Base-by-base conservation (phyloP, 2,797 vertebrate species). In the Spinibarbus caldwelli region DNA sequence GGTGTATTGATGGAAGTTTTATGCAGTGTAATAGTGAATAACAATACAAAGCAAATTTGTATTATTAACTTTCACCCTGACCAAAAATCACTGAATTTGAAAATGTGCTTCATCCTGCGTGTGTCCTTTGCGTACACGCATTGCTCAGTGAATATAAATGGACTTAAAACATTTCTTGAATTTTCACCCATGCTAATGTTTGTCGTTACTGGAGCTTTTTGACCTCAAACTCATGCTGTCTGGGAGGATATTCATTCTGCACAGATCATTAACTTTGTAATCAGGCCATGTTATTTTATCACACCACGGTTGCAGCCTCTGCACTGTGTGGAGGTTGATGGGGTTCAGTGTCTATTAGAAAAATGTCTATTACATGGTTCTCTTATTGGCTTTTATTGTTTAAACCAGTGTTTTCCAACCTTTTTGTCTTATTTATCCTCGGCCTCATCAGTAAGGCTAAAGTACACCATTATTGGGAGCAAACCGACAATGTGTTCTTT, bases 231-330 rank as follows among this genome's bases (percentile, higher is more conserved):
- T 62, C 66, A 41, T n/a, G 49, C 52, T 59, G 78, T 71, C 73
- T 54, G 34, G 72, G 79, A 73, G 78, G 79, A 82, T 82, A 78
- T 82, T 84, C 66, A 81, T 76, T 70, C 31, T 85, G 82, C 47
- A 70, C 79, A 86, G 59, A 80, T 85, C 80, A 84, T 88, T 88
- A 85, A 85, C 66, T 88, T 85, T 85, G 83, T 85, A 88, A 86
- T 86, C 78, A 88, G 83, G 79, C 41, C 71, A 49, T 87, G 81
- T 80, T 79, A 75, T 87, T 86, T 87, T 85, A 82, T 82, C 67
- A 47, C 45, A 66, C 49, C 43, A 49, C 62, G 85, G 47, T 73
- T 84, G 43, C 59, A 78, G 78, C 79, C 31, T 79, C 75, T 67
- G 71, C 14, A 49, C 59, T 66, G 79, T 77, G 82, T 49, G 79